phyloP scores from a whole-genome alignment of 2,797 vertebrate species.

The Lacerta agilis region DNA sequence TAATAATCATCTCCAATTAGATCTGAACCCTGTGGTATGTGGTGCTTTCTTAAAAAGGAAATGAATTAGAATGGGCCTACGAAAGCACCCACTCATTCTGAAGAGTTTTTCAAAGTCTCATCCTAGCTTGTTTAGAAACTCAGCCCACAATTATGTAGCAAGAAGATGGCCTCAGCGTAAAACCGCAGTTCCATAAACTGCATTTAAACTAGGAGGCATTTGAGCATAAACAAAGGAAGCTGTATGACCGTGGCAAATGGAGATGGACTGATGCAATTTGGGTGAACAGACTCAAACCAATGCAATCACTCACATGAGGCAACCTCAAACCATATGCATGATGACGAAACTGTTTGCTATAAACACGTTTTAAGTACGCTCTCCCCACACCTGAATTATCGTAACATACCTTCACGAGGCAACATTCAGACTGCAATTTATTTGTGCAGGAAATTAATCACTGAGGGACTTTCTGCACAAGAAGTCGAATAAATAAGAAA shows the following conservation, averaged over 20 bases:
- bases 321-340: not conserved
- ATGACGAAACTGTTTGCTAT: not conserved
- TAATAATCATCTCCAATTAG: not conserved
- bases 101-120: not conserved
- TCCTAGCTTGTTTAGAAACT: not conserved
- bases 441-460: not conserved
- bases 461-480: not conserved
- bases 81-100: not conserved
- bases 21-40: not conserved
- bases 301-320: constrained; percentile 22
- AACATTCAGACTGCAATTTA: not conserved
- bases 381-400: not conserved
- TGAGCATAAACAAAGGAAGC: constrained; percentile 29
- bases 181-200: not conserved
- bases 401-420: not conserved
- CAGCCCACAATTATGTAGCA: not conserved
- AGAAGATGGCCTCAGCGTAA: not conserved
- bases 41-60: not conserved
- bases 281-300: not conserved
- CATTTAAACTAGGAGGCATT: not conserved
- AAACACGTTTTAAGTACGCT: not conserved
- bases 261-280: not conserved
- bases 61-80: not conserved
- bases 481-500: not conserved
- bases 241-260: not conserved